phyloP scores from a whole-genome alignment of 2,888 invertebrate genomes.

The Eupithecia dodoneata region DNA sequence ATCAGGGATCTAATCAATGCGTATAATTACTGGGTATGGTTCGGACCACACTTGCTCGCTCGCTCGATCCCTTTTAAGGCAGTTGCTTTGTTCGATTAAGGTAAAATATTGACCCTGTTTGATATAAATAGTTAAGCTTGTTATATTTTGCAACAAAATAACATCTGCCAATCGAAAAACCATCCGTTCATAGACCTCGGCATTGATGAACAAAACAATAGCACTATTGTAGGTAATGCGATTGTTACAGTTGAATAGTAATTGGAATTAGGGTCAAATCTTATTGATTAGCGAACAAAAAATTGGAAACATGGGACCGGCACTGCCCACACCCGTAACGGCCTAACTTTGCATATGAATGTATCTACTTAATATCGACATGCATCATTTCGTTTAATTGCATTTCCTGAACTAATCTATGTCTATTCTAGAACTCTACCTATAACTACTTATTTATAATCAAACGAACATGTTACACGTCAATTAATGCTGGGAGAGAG shows the following conservation, averaged over 20 bases:
- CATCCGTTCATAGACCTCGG: slow-evolving; percentile 27
- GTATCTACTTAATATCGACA: slow-evolving; percentile 78
- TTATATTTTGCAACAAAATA: slow-evolving; percentile 12
- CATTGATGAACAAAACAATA: slow-evolving; percentile 55
- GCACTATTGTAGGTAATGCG: slow-evolving; percentile 62
- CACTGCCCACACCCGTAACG: slow-evolving; percentile 71
- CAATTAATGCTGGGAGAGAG: slow-evolving; percentile 70
- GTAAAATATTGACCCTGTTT: slow-evolving; percentile 15
- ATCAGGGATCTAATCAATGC: slow-evolving; percentile 79
- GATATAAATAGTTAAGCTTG: slow-evolving; percentile 12
- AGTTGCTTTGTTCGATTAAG: slow-evolving; percentile 52
- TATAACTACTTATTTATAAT: slow-evolving; percentile 63
- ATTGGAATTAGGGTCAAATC: slow-evolving; percentile 74
- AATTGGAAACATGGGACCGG: slow-evolving; percentile 73
- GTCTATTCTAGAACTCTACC: slow-evolving; percentile 52
- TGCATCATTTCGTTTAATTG: slow-evolving; percentile 82
- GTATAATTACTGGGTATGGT: slow-evolving; percentile 78
- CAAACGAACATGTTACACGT: slow-evolving; percentile 68
- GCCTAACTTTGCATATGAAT: slow-evolving; percentile 80
- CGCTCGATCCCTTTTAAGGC: slow-evolving; percentile 54
- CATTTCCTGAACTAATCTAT: slow-evolving; percentile 71
- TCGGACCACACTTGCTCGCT: slow-evolving; percentile 59
- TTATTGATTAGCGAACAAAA: slow-evolving; percentile 79
- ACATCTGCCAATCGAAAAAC: slow-evolving; percentile 32
- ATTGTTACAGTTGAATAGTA: slow-evolving; percentile 70